Evolutionary conservation across 1,140 invertebrate species (phyloP), one percentile per base, ranked within the genome.

Genomic region (Helicoverpa armigera): DNA sequence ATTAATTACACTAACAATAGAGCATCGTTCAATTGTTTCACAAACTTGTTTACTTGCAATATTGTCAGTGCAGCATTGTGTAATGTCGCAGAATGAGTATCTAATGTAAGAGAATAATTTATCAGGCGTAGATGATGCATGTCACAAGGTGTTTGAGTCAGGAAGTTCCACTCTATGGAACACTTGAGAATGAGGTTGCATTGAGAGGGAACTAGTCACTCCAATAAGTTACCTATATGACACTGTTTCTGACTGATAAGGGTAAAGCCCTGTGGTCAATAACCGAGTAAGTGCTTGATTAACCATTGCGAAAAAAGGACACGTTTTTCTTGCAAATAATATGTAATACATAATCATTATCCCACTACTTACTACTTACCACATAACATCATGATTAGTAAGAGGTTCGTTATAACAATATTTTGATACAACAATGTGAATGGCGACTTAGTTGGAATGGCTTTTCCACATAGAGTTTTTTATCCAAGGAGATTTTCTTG

Each of bases 51-150:
- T 12, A 50, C 50, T 12, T 69, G 65, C 65, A 69, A 23, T 69
- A 69, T 50, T 23, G 43, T 18, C 12, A 18, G 11, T 61, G 11
- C 43, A 69, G 43, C 7, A 50, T 50, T 69, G 65, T 69, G 65
- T 69, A 50, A 69, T 69, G 10, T 18, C 12, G 43, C 43, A 69
- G 65, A 50, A 69, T 50, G 23, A 72, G 50, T 13, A 72, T 54
- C 23, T 72, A 72, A 72, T 29, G 50, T 72, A 53, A n/a, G 50
- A 53, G 69, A 72, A 70, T 31, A 51, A 54, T 72, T 72, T 53
- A 72, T 72, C 50, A 53, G 53, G 69, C 69, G 50, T 70, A 70
- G 23, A 72, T 31, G 50, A 72, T 72, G n/a, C 23, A 16, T 69
- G 65, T 11, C 50, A 53, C 50, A 14, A 31, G 53, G 54, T 23